Percentiles rank a stretch among this genome's conserved stretches.
phyloP scores from a whole-genome alignment of 2,888 invertebrate species.

The Myathropa florea region DNA sequence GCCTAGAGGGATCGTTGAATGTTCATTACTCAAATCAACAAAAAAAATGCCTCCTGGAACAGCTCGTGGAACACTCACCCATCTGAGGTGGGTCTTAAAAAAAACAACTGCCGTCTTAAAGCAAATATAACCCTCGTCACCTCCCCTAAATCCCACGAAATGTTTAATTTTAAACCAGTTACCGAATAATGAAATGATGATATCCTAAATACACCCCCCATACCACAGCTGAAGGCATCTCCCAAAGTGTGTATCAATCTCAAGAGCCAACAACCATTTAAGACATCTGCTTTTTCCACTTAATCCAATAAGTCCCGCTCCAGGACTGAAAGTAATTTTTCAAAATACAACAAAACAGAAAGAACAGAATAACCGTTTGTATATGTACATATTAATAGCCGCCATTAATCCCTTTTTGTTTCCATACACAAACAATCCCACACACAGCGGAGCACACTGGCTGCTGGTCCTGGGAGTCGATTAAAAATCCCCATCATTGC shows the following conservation, averaged over 20 bases:
- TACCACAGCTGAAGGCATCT: not conserved
- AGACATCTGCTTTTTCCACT: conserved; percentile 53
- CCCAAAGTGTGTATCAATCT: conserved; percentile 33
- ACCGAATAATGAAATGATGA: not conserved
- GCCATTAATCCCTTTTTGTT: conserved; percentile 55
- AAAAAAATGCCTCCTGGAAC: too few relatives aligned
- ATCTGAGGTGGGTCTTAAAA: too few relatives aligned
- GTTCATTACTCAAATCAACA: too few relatives aligned
- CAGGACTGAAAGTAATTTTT: conserved; percentile 9
- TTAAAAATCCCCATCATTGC: conserved; percentile 52
- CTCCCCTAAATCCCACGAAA: too few relatives aligned
- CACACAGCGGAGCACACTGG: not conserved
- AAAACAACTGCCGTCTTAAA: too few relatives aligned
- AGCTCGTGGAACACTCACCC: too few relatives aligned
- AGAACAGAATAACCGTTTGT: conserved; percentile 1
- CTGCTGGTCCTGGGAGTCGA: conserved; percentile 15
- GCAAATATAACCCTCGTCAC: too few relatives aligned
- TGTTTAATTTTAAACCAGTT: too few relatives aligned
- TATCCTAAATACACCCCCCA: not conserved
- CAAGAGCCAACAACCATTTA: conserved; percentile 48
- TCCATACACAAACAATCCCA: not conserved
- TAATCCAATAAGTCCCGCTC: conserved; percentile 33
- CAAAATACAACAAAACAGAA: not conserved
- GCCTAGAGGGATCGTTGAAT: too few relatives aligned
- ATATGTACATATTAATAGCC: conserved; percentile 42